Evolutionary conservation across 2,797 vertebrate species (phyloP).

Genomic region (Morus bassanus): DNA sequence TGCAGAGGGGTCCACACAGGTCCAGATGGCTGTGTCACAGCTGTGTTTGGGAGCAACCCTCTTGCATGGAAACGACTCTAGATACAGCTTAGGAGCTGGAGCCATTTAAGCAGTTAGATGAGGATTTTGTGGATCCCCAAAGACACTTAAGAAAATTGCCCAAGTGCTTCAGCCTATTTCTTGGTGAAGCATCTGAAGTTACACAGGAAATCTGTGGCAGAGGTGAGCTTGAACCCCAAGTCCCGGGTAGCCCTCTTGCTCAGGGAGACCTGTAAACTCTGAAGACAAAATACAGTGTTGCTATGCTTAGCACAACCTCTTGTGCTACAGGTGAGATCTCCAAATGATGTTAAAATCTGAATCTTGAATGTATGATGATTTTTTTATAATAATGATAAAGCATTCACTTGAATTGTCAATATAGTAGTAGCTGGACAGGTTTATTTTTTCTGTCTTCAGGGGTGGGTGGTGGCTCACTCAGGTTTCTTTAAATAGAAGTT

Average conservation of each 20-base stretch:
- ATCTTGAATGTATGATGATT: neutral
- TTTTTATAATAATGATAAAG: neutral
- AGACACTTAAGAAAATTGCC: neutral
- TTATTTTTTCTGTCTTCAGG: neutral
- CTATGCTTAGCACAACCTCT: neutral
- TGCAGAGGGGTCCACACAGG: neutral
- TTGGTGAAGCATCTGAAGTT: neutral
- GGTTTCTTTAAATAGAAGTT: neutral
- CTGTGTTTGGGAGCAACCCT: neutral
- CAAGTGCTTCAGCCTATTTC: neutral
- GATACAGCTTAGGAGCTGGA: neutral
- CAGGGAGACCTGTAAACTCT: neutral
- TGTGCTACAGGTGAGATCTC: neutral
- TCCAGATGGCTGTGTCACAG: neutral
- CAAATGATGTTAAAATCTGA: neutral
- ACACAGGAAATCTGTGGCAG: neutral
- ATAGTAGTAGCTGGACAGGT: neutral
- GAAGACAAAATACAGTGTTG: neutral
- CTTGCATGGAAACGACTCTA: neutral
- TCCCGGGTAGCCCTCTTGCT: neutral
- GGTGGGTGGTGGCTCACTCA: neutral
- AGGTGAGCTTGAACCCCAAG: neutral
- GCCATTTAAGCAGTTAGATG: neutral
- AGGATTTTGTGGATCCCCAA: neutral
- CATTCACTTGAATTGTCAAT: neutral